Conservation (phyloP, 2,888 invertebrate genomes). For the Harpagoxenus sublaevis region DNA sequence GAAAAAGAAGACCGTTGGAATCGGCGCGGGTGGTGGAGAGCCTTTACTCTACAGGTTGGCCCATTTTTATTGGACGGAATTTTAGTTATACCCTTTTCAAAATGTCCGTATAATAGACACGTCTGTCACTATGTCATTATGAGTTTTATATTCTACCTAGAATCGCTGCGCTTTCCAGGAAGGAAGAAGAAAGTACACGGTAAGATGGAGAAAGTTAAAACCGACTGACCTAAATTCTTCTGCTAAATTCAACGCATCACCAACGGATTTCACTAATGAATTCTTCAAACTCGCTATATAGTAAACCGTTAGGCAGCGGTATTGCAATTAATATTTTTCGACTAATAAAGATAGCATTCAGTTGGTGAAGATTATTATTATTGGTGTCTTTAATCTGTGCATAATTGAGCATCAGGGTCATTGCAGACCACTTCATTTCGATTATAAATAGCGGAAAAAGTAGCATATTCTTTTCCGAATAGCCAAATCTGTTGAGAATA, state of each 20-base stretch:
- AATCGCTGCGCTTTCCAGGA: not conserved
- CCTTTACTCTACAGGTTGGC: too few species aligned
- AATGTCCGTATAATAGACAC: too few species aligned
- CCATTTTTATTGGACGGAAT: too few species aligned
- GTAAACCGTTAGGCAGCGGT: not conserved
- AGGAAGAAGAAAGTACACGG: not conserved
- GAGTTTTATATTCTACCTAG: too few species aligned
- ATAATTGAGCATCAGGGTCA: not conserved
- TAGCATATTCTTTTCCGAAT: not conserved
- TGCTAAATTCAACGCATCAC: not conserved
- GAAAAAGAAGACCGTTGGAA: too few species aligned
- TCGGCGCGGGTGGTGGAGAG: too few species aligned
- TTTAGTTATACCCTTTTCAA: too few species aligned
- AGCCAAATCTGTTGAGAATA: not conserved
- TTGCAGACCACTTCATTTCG: not conserved
- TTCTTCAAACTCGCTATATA: not conserved
- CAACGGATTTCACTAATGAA: not conserved
- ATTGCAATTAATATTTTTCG: not conserved
- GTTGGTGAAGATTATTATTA: not conserved
- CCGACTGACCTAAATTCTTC: not conserved
- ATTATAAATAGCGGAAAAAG: not conserved
- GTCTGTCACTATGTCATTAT: too few species aligned
- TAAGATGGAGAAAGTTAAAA: not conserved
- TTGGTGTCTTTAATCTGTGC: not conserved
- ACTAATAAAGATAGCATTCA: not conserved